phyloP scores from a whole-genome alignment of 2,888 invertebrate genomes.

The Caenorhabditis doughertyi region DNA sequence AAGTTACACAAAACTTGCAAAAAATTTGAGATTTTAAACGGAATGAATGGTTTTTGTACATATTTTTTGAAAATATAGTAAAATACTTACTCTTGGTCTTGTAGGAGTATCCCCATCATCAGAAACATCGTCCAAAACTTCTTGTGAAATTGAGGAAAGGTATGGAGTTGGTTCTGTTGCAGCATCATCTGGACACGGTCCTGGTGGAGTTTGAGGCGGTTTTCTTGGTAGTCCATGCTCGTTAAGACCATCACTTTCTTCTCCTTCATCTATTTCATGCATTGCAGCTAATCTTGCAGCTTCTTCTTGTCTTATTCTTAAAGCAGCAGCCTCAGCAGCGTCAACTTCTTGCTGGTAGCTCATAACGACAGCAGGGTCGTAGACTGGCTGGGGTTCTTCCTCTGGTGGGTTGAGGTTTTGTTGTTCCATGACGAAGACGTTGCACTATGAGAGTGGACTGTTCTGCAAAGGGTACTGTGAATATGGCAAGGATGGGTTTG shows the following conservation, averaged over 20 bases:
- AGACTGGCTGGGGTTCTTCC: no score
- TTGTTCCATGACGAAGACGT: no score
- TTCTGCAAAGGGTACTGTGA: not conserved
- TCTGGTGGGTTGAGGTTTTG: no score
- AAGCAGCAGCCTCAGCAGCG: not conserved
- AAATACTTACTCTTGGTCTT: slow-evolving; percentile 16
- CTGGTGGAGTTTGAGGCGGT: slow-evolving; percentile 25
- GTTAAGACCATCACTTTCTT: slow-evolving; percentile 10
- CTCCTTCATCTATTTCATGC: not conserved
- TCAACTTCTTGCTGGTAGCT: no score
- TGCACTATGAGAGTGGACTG: not conserved
- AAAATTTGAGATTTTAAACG: no score
- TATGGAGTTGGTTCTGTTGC: no score
- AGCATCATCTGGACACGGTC: not conserved
- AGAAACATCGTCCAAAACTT: slow-evolving; percentile 20
- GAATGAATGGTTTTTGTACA: not conserved
- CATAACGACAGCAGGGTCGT: no score
- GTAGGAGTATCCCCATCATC: slow-evolving; percentile 3
- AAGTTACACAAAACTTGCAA: no score
- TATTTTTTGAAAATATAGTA: not conserved
- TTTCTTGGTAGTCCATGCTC: slow-evolving; percentile 16
- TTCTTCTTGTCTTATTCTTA: no score
- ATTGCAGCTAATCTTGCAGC: not conserved
- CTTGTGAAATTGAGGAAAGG: no score
- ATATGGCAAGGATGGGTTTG: not conserved